Percentiles rank a stretch among this genome's conserved stretches.
phyloP scores from a whole-genome alignment of 2,797 vertebrate genomes.

The Oryzias dopingdopingensis region DNA sequence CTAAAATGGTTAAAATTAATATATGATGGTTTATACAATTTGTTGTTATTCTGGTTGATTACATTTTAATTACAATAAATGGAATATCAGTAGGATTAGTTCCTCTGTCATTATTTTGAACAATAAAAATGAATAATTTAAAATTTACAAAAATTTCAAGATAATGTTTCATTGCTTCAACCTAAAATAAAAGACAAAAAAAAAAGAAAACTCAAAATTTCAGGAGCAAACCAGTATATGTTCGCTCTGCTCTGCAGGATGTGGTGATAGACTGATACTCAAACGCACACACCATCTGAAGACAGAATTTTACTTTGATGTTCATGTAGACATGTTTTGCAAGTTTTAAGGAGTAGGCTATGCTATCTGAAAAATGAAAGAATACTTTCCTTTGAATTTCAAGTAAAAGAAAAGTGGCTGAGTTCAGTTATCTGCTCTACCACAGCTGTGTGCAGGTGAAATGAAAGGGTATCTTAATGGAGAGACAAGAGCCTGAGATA shows the following conservation, averaged over 20 bases:
- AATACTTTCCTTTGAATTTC: conserved; percentile 50
- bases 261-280: conserved; percentile 13
- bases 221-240: not conserved
- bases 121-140: too few relatives aligned
- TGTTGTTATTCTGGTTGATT: too few relatives aligned
- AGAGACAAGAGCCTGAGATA: conserved; percentile 59
- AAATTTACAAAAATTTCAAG: too few relatives aligned
- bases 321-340: conserved; percentile 38
- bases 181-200: not conserved
- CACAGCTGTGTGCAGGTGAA: conserved; percentile 40
- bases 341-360: conserved; percentile 23
- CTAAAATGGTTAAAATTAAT: too few relatives aligned
- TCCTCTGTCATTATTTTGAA: too few relatives aligned
- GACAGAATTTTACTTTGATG: conserved; percentile 43
- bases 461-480: conserved; percentile 66
- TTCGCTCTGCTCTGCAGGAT: conserved; percentile 1
- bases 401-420: conserved; percentile 29
- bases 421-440: conserved; percentile 32
- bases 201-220: not conserved
- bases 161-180: not conserved
- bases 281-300: conserved; percentile 22
- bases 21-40: too few relatives aligned
- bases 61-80: too few relatives aligned
- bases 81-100: too few relatives aligned
- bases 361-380: conserved; percentile 29